Conservation (phyloP, 2,888 invertebrate genomes). For the Harpagoxenus sublaevis region DNA sequence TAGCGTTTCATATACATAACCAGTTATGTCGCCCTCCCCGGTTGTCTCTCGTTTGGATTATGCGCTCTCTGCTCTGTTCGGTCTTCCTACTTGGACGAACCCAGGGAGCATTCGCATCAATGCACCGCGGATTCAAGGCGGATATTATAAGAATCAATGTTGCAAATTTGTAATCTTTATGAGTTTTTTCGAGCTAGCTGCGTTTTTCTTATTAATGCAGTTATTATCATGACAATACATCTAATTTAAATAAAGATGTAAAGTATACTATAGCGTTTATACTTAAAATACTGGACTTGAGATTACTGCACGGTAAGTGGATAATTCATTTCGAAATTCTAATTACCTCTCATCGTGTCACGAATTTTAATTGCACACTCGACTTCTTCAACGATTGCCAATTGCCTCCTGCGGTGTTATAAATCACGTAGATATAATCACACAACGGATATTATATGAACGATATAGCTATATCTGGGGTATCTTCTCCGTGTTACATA, state of each 20-base stretch:
- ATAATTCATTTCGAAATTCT: constrained; percentile 46
- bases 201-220: constrained; percentile 6
- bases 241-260: constrained; percentile 35
- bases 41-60: constrained; percentile 65
- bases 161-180: not conserved
- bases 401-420: constrained; percentile 33
- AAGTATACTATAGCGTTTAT: not conserved
- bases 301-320: constrained; percentile 24
- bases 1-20: constrained; percentile 79
- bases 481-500: constrained; percentile 38
- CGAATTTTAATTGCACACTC: constrained; percentile 43
- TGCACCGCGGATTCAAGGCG: constrained; percentile 30
- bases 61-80: constrained; percentile 56
- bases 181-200: not conserved
- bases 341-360: constrained; percentile 42
- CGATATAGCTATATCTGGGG: constrained; percentile 25
- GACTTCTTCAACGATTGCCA: constrained; percentile 34
- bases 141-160: not conserved
- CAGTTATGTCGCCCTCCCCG: constrained; percentile 73
- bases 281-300: not conserved
- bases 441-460: constrained; percentile 34
- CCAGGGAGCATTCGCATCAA: constrained; percentile 21
- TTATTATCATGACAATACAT: constrained; percentile 6
- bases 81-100: constrained; percentile 23
- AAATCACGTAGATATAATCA: constrained; percentile 44